Evolutionary conservation across 2,113 vertebrate genomes (phyloP).

Genomic region (Forbesichthys agassizii): DNA sequence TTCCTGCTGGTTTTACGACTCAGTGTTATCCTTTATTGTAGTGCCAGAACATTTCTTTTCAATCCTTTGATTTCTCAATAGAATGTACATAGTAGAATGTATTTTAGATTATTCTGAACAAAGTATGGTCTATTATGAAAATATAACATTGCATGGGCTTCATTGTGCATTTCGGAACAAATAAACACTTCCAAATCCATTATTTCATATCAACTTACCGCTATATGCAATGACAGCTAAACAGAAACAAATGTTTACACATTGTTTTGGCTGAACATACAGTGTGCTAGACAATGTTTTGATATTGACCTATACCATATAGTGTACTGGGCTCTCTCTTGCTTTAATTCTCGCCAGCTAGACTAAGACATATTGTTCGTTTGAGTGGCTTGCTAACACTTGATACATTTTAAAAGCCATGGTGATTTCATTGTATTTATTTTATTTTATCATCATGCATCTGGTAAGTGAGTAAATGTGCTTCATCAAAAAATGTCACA

Average conservation of each 20-base stretch:
- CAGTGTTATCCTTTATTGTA: slow-evolving; percentile 44
- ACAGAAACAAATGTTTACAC: slow-evolving; percentile 54
- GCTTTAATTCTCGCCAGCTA: not conserved
- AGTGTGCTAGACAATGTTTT: slow-evolving; percentile 7
- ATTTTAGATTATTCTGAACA: slow-evolving; percentile 24
- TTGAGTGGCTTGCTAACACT: slow-evolving; percentile 51
- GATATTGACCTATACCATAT: slow-evolving; percentile 22
- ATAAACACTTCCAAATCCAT: slow-evolving; percentile 25
- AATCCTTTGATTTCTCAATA: slow-evolving; percentile 19
- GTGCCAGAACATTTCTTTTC: slow-evolving; percentile 56
- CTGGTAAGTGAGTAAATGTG: slow-evolving; percentile 45
- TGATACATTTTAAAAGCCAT: slow-evolving; percentile 49
- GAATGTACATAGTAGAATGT: slow-evolving; percentile 37
- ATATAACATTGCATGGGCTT: slow-evolving; percentile 14
- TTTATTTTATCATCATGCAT: slow-evolving; percentile 21
- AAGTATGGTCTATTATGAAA: slow-evolving; percentile 16
- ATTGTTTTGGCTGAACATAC: slow-evolving; percentile 51
- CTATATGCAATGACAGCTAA: slow-evolving; percentile 45
- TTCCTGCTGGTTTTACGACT: slow-evolving; percentile 51
- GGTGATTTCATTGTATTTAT: slow-evolving; percentile 28
- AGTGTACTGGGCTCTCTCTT: slow-evolving; percentile 16
- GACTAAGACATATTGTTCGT: slow-evolving; percentile 37
- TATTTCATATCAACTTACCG: slow-evolving; percentile 34
- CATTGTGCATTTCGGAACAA: slow-evolving; percentile 11
- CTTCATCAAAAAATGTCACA: slow-evolving; percentile 33